Percentiles rank a stretch among this genome's conserved stretches.
These are phyloP conservation scores for Hemibagrus wyckioides DNA, from an alignment of 2,113 vertebrate genomes.

Conservation along the genomic window DNA sequence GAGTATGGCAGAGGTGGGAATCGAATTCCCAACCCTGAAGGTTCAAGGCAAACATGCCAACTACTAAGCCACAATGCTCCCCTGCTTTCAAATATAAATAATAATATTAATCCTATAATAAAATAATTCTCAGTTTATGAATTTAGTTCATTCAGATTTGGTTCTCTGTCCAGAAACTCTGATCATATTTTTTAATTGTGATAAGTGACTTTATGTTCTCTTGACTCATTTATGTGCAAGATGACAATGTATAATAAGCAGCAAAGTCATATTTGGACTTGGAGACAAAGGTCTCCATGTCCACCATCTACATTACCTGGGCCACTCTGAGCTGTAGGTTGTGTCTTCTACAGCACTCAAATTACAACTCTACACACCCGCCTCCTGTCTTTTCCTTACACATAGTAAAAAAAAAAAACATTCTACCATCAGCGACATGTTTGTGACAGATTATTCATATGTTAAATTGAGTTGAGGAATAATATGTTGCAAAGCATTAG, in stretches of 20 bases:
- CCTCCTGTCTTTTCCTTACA: background rate
- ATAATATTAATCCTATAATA: background rate
- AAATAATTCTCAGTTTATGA: background rate
- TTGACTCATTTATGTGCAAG: background rate
- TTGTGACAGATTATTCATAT: constrained; percentile 34
- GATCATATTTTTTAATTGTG: background rate
- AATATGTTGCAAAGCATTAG: constrained; percentile 20
- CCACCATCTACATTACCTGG: background rate
- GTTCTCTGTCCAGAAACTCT: background rate
- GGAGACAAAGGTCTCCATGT: too few species aligned
- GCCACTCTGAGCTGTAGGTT: background rate
- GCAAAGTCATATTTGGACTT: background rate
- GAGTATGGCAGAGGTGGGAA: too few species aligned
- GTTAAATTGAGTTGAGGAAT: constrained; percentile 25
- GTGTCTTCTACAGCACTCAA: background rate
- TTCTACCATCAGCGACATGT: background rate
- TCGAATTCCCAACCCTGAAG: too few species aligned
- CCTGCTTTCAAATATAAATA: background rate
- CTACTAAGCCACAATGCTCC: too few species aligned
- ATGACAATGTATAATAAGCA: background rate
- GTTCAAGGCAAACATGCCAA: too few species aligned
- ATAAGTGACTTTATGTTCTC: background rate
- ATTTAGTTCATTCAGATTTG: background rate
- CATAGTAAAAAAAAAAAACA: background rate
- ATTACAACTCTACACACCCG: background rate